A percentile compares a stretch with the other conserved stretches of the same genome.
phyloP scores from a whole-genome alignment of 1,140 invertebrate genomes.

The Bombus soroeensis region DNA sequence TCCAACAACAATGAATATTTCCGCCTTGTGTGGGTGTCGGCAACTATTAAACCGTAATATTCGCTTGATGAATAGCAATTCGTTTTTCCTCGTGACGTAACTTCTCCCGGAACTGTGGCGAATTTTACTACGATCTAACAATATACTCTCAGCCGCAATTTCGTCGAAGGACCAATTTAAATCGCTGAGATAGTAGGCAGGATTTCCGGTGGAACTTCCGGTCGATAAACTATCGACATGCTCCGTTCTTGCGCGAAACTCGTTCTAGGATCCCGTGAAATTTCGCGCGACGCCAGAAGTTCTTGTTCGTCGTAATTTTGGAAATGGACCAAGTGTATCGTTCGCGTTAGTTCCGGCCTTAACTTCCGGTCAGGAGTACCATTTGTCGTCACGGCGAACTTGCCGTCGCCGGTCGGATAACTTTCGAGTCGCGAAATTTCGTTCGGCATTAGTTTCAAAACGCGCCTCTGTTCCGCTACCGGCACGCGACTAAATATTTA shows the following conservation, averaged over 20 bases:
- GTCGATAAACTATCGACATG: slow-evolving; percentile 11
- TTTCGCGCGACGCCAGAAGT: slow-evolving; percentile 18
- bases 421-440: background rate
- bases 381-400: slow-evolving; percentile 22
- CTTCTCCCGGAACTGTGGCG: too few species aligned
- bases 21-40: too few species aligned
- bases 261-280: background rate
- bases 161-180: slow-evolving; percentile 13
- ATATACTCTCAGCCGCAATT: background rate
- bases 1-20: too few species aligned
- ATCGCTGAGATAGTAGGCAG: background rate
- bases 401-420: background rate
- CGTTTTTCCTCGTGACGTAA: too few species aligned
- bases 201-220: background rate
- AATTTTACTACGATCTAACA: background rate
- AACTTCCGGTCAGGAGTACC: background rate
- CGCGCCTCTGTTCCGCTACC: background rate
- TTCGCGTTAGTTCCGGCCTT: slow-evolving; percentile 1
- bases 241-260: background rate
- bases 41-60: too few species aligned
- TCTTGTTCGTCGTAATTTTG: slow-evolving; percentile 37
- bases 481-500: slow-evolving; percentile 15
- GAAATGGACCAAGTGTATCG: slow-evolving; percentile 43
- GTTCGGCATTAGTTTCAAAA: slow-evolving; percentile 2
- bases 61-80: too few species aligned